Conservation (phyloP, 2,888 invertebrate genomes). For the Hermaeophaga mercurialis region DNA sequence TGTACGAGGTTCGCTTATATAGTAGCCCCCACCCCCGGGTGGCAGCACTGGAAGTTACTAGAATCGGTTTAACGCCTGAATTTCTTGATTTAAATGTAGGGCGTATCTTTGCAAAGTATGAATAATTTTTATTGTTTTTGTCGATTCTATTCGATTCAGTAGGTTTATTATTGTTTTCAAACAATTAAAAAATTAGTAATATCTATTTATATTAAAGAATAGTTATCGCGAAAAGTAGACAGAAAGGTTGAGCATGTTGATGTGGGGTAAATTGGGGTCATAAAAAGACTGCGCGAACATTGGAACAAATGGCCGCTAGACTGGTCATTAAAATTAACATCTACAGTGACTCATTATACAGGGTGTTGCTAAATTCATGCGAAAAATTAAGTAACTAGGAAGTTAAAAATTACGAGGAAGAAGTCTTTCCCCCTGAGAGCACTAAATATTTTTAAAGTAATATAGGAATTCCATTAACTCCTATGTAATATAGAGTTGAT, state of each 20-base stretch:
- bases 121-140: constrained; percentile 13
- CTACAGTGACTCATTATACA: no score
- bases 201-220: neutral
- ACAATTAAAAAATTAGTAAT: neutral
- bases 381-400: no score
- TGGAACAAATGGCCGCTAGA: no score
- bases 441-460: no score
- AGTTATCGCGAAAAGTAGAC: neutral
- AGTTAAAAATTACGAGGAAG: no score
- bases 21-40: constrained; percentile 47
- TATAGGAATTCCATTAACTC: no score
- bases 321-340: no score
- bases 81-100: constrained; percentile 43
- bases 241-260: neutral
- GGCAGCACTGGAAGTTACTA: constrained; percentile 39
- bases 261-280: neutral
- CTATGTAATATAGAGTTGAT: no score
- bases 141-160: neutral
- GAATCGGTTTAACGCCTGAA: constrained; percentile 38
- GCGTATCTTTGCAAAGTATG: constrained; percentile 27
- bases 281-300: no score
- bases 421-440: no score
- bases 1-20: constrained; percentile 42
- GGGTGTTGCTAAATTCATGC: no score
- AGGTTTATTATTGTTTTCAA: neutral